Base-by-base conservation (phyloP, 2,888 invertebrate genomes). In the Orgyia antiqua region DNA sequence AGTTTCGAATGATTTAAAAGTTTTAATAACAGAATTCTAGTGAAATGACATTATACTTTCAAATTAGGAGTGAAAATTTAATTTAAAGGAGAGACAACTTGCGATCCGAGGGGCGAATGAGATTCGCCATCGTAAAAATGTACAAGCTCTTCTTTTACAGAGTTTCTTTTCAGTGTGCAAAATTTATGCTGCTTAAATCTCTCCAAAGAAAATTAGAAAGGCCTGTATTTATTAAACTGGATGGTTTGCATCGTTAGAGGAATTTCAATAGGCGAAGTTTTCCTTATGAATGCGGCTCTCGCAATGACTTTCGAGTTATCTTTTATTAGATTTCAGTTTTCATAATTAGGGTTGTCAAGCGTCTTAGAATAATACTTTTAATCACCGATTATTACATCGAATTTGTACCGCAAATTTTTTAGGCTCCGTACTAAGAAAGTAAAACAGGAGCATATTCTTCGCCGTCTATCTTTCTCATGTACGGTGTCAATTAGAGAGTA, bases 11-110 rank as follows among this genome's bases (percentile, higher is more conserved):
- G 87, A 87, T 87, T 87, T 87, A 87, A 83, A 86, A 83, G 79
- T 87, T 87, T 87, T 87, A 87, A 87, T 87, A 87, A 87, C 83
- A 74, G 69, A 80, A 78, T 86, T 74, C 87, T 78, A 87, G 82
- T 86, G 76, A 78, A 82, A 87, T 87, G 87, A 87, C 87, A 87
- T 87, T 87, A 87, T 87, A 87, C 87, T 87, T 87, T 87, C 86
- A 87, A 87, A 87, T 87, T 87, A 79, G 82, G 83, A 86, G 86
- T 86, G 86, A 87, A 87, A 87, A 87, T 87, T 87, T 87, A 87
- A 87, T 87, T 87, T 87, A 86, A 87, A 84, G 82, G 83, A 77
- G 82, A 80, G 83, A 83, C 84, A 84, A 83, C 68, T 15, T 80
- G 78, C 61, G 64, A 75, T 68, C 64, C 63, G 68, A 73, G 78